These are phyloP conservation scores for Porites cylindrica DNA, from an alignment of 92 coral and sea anemone species.

Conservation along the genomic window DNA sequence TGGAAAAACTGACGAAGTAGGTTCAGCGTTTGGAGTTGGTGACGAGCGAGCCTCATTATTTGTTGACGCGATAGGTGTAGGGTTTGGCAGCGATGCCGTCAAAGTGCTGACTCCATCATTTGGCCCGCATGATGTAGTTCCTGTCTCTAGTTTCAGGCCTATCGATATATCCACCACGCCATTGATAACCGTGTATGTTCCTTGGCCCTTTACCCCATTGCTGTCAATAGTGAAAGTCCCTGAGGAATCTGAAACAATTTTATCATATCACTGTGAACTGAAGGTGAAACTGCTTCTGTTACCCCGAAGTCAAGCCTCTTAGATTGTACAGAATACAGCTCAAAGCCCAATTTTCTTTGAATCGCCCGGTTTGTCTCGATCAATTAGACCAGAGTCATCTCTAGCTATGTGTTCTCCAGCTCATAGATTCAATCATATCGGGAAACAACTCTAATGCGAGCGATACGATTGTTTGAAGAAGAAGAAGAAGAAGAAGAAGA, in stretches of 20 bases:
- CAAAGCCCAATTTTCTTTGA: no score
- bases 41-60: background rate
- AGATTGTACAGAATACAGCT: no score
- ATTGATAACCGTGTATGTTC: slow-evolving; percentile 41
- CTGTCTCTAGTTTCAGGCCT: slow-evolving; percentile 36
- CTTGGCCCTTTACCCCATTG: slow-evolving; percentile 55
- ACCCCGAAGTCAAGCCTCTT: background rate
- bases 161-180: slow-evolving; percentile 23
- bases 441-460: no score
- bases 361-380: no score
- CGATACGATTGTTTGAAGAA: no score
- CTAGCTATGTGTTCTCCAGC: no score
- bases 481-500: no score
- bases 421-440: no score
- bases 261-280: no score
- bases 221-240: slow-evolving; percentile 51
- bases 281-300: background rate
- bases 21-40: background rate
- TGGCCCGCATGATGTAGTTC: background rate
- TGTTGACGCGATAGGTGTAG: no score
- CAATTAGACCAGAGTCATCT: no score
- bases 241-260: background rate
- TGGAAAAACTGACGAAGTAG: background rate
- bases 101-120: background rate
- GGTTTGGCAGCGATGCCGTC: no score